These are phyloP conservation scores for Muscina levida DNA, from an alignment of 2,888 invertebrate genomes.

Conservation along the genomic window DNA sequence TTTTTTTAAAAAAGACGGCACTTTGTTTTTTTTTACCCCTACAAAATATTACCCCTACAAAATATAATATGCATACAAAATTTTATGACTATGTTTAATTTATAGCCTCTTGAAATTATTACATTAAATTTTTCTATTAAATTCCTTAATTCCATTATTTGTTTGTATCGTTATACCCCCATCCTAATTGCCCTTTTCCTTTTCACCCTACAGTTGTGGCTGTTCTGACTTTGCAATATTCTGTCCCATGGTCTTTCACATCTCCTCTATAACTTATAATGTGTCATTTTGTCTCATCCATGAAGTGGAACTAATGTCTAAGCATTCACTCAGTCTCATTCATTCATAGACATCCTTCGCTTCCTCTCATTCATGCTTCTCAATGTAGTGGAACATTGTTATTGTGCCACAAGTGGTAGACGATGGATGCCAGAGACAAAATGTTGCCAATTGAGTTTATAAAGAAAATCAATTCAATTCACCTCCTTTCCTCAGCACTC, in stretches of 20 bases:
- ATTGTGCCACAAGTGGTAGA: conserved; percentile 11
- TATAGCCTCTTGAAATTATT: too few relatives aligned
- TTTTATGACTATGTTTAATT: too few relatives aligned
- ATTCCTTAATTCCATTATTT: too few relatives aligned
- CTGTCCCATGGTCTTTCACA: neutral
- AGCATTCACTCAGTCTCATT: neutral
- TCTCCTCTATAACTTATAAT: conserved; percentile 2
- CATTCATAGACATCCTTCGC: neutral
- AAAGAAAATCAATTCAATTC: conserved; percentile 33
- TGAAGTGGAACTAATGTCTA: conserved; percentile 28
- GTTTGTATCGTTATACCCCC: too few relatives aligned
- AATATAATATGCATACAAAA: too few relatives aligned
- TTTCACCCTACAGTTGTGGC: too few relatives aligned
- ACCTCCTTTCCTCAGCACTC: neutral
- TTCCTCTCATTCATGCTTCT: neutral
- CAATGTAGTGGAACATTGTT: neutral
- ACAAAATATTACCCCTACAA: too few relatives aligned
- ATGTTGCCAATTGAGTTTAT: conserved; percentile 29
- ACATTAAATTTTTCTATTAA: too few relatives aligned
- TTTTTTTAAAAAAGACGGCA: too few relatives aligned
- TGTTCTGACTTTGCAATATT: conserved; percentile 4
- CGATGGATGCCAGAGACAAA: conserved; percentile 24
- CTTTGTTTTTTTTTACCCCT: too few relatives aligned
- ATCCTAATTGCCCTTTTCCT: too few relatives aligned
- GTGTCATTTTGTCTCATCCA: conserved; percentile 10